These are phyloP conservation scores for Pseudotriccus pelzelni DNA, from an alignment of 2,797 vertebrate species.

Conservation along the genomic window DNA sequence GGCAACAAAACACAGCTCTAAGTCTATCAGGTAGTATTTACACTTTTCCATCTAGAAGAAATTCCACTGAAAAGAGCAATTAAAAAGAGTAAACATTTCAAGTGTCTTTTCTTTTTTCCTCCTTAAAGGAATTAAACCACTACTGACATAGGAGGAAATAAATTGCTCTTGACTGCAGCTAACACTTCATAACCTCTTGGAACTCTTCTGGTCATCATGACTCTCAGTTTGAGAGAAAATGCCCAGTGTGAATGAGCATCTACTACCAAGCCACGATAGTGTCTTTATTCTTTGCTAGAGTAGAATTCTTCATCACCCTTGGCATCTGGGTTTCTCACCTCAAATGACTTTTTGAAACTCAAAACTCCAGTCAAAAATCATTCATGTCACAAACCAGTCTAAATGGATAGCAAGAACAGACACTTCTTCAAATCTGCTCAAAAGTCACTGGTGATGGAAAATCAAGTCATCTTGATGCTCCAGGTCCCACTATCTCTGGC, in stretches of 20 bases:
- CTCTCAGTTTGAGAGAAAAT: neutral
- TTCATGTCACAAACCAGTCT: neutral
- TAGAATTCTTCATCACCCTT: neutral
- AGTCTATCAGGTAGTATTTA: neutral
- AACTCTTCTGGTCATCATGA: neutral
- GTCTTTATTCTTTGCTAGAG: neutral
- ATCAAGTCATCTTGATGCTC: slow-evolving; percentile 6
- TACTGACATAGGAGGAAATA: neutral
- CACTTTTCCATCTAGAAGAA: neutral
- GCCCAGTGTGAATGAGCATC: neutral
- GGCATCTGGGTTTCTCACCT: neutral
- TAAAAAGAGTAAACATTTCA: neutral
- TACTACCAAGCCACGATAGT: neutral
- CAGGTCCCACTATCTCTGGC: neutral
- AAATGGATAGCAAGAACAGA: neutral
- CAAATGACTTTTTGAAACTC: neutral
- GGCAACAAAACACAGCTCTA: neutral
- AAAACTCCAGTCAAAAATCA: neutral
- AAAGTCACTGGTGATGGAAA: slow-evolving; percentile 10
- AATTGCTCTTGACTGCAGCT: slow-evolving; percentile 1
- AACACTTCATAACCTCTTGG: neutral
- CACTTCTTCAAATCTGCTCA: neutral
- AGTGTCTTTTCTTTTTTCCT: neutral
- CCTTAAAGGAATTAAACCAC: neutral
- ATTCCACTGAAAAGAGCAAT: neutral